A percentile compares a stretch with the other conserved stretches of the same genome.
Evolutionary conservation across 2,797 vertebrate genomes (phyloP).

Genomic region (Otolemur crassicaudatus): DNA sequence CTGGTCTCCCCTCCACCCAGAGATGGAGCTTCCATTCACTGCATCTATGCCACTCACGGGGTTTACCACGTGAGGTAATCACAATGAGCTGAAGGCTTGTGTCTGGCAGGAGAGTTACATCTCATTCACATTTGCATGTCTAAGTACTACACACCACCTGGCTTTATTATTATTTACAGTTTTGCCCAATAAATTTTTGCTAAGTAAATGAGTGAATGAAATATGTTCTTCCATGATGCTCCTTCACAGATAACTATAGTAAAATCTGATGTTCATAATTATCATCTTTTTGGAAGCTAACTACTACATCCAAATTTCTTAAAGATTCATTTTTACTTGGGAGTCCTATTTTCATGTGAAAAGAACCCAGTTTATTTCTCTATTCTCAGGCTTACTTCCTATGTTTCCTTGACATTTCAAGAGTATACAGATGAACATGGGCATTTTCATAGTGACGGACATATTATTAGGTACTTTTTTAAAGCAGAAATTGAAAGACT

Average conservation of each 20-base stretch:
- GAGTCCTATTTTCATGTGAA: background rate
- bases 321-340: conserved; percentile 3
- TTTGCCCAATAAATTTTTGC: conserved; percentile 3
- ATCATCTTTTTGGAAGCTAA: background rate
- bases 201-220: background rate
- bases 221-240: background rate
- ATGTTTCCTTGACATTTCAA: background rate
- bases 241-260: background rate
- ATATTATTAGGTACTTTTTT: background rate
- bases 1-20: fast-evolving
- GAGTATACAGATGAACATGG: background rate
- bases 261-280: background rate
- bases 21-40: background rate
- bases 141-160: background rate
- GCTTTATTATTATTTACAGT: conserved; percentile 13
- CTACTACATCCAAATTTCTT: conserved; percentile 8
- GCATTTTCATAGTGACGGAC: conserved; percentile 13
- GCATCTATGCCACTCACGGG: background rate
- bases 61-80: background rate
- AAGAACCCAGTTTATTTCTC: background rate
- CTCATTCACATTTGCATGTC: background rate
- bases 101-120: background rate
- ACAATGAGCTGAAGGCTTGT: background rate
- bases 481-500: conserved; percentile 1
- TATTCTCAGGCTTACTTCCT: conserved; percentile 39